Evolutionary conservation across 2,888 invertebrate species (phyloP).

Genomic region (Nephrotoma guestfalica): DNA sequence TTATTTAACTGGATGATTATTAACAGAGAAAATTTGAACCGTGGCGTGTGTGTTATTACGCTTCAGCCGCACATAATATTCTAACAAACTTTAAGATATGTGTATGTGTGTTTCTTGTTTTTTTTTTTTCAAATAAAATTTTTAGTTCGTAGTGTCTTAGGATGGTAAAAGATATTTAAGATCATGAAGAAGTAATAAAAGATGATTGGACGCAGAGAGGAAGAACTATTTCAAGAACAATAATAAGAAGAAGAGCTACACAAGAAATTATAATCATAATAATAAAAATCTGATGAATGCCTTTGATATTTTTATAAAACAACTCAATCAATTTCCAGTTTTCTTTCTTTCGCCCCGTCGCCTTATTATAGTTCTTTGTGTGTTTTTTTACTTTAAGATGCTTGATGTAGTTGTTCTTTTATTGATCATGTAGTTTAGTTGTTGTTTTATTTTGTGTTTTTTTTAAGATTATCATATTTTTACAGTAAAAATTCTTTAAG

Average conservation of each 20-base stretch:
- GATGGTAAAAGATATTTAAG: neutral
- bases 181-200: neutral
- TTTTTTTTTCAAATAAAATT: neutral
- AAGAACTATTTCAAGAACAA: neutral
- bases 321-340: constrained; percentile 4
- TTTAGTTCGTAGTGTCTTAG: neutral
- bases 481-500: constrained; percentile 3
- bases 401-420: neutral
- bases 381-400: neutral
- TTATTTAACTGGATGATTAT: no score
- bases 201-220: neutral
- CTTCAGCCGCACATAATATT: neutral
- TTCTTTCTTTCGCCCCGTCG: neutral
- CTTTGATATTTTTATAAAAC: neutral
- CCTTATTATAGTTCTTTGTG: neutral
- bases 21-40: no score
- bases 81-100: neutral
- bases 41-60: neutral
- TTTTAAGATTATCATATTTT: constrained; percentile 1
- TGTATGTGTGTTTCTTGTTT: neutral
- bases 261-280: neutral
- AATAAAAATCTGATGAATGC: neutral
- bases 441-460: neutral
- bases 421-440: neutral
- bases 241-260: neutral